Percentiles rank a stretch among this genome's conserved stretches.
phyloP scores from a whole-genome alignment of 2,888 invertebrate genomes.

The Drosophila suboccidentalis region DNA sequence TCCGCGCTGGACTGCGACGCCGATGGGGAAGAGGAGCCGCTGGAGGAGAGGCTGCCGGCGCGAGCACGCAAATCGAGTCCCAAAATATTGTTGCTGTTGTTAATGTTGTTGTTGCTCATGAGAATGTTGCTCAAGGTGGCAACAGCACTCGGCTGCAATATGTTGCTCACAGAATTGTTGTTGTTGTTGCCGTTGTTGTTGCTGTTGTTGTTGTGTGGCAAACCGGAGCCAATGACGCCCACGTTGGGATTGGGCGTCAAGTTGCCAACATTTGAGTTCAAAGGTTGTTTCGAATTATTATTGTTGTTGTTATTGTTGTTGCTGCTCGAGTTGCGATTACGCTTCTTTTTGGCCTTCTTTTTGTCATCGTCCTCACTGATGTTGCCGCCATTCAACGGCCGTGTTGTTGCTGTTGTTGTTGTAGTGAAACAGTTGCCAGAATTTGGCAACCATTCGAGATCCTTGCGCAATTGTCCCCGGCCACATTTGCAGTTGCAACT shows the following conservation, averaged over 20 bases:
- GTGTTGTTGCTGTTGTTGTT: not conserved
- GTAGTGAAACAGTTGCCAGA: conserved; percentile 32
- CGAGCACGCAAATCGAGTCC: conserved; percentile 87
- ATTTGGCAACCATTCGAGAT: conserved; percentile 92
- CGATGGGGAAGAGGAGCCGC: conserved; percentile 93
- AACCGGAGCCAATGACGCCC: conserved; percentile 83
- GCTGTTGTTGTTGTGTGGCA: conserved; percentile 70
- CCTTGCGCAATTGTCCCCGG: conserved; percentile 96
- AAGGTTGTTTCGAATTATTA: conserved; percentile 86
- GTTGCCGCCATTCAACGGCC: conserved; percentile 5
- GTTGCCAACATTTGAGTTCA: conserved; percentile 79
- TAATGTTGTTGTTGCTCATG: conserved; percentile 35
- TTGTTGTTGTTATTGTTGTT: conserved; percentile 12
- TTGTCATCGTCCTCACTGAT: conserved; percentile 87
- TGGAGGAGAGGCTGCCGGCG: conserved; percentile 92
- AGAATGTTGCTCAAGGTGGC: conserved; percentile 70
- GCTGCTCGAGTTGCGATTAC: conserved; percentile 87
- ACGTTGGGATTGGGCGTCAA: conserved; percentile 80
- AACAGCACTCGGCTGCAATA: conserved; percentile 64
- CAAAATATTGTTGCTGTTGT: conserved; percentile 64
- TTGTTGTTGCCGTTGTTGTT: conserved; percentile 26
- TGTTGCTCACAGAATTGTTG: conserved; percentile 28
- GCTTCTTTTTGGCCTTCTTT: conserved; percentile 88
- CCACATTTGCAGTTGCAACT: conserved; percentile 98
- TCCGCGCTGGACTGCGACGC: conserved; percentile 90